Conservation (phyloP, 2,888 invertebrate genomes). For the Netelia melanura region DNA sequence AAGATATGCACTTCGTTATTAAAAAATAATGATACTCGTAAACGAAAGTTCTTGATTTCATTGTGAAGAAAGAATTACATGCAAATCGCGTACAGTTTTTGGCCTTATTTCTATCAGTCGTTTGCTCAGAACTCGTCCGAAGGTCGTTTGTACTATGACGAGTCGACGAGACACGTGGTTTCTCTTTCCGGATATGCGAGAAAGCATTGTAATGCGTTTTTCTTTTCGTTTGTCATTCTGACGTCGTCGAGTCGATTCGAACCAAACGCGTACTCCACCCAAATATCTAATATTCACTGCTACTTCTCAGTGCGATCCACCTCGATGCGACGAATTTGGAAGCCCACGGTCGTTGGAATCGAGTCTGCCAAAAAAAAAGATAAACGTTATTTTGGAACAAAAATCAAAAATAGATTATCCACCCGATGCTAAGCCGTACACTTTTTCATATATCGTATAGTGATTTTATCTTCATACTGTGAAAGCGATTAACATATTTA, state of each 20-base stretch:
- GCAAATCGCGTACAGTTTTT: too few relatives aligned
- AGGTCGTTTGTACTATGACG: too few relatives aligned
- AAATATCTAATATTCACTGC: not conserved
- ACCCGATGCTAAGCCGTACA: too few relatives aligned
- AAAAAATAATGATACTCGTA: too few relatives aligned
- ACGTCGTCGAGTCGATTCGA: constrained; percentile 13
- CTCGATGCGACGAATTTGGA: not conserved
- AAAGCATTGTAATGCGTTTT: not conserved
- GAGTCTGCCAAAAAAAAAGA: not conserved
- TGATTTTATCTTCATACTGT: too few relatives aligned
- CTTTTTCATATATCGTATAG: too few relatives aligned
- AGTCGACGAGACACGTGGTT: too few relatives aligned
- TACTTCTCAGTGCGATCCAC: not conserved
- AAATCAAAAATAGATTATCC: not conserved
- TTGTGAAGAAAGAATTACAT: too few relatives aligned
- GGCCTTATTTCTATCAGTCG: not conserved
- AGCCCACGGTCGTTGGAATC: too few relatives aligned
- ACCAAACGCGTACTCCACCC: not conserved
- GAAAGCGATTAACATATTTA: too few relatives aligned
- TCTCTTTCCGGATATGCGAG: not conserved
- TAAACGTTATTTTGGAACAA: not conserved
- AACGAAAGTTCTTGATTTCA: too few relatives aligned
- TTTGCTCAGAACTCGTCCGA: not conserved
- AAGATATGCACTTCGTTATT: too few relatives aligned
- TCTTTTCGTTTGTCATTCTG: not conserved